Base-by-base conservation (phyloP, 2,888 invertebrate genomes). In the Polymixis lichenea region DNA sequence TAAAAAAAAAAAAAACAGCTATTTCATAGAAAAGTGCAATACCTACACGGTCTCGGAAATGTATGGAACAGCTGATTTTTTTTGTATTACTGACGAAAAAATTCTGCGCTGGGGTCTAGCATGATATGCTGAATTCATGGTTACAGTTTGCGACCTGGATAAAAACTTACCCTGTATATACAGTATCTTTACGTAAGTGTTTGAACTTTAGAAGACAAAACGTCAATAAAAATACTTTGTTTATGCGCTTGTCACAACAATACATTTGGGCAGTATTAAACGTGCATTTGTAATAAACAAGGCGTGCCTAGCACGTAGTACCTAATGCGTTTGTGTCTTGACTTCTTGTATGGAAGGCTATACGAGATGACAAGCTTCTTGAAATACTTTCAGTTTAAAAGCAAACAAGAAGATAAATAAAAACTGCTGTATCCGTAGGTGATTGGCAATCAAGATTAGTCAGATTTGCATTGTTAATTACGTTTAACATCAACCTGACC, bases 231-330 rank as follows among this genome's bases (percentile, higher is more conserved):
- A 70, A 82, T 75, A 65, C 28, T 78, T 62, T 22, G 55, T 58
- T n/a, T 43, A 51, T 15, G 49, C 38, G 25, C 43, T 60, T 74
- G 71, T 74, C 78, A 71, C 62, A 72, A 80, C 64, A 62, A n/a
- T 51, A 11, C 65, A 61, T 70, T 78, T 58, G 32, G 51, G 15
- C 58, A 38, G 61, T 53, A 53, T 66, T 49, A 58, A 72, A 61
- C 32, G 65, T 55, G 65, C 17, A 32, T 69, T 77, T 76, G 32
- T 32, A 61, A 55, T 32, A 38, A 49, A 81, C 81, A 81, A 81
- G 73, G 81, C 43, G 51, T 81, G 25, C 70, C 28, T 81, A 60
- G 25, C 46, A 55, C 46, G n/a, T n/a, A 67, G 56, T 55, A n/a
- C n/a, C n/a, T n/a, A 76, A 80, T 68, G 64, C 55, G 49, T 66